Evolutionary conservation across 2,888 invertebrate species (phyloP).

Genomic region (Peribatodes rhomboidaria): DNA sequence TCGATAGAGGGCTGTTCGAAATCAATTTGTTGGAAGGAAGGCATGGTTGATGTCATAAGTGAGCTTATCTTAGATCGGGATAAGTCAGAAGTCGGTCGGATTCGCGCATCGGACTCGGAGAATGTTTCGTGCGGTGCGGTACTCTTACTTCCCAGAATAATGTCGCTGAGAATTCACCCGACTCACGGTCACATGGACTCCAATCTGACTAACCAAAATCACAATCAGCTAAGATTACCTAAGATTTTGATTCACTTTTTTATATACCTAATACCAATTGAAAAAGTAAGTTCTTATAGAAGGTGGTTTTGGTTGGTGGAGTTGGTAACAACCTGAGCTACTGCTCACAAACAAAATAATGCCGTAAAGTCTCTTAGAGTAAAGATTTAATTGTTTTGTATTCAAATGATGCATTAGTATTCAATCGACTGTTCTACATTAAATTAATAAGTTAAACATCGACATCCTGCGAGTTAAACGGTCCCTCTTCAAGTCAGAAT

Average conservation of each 20-base stretch:
- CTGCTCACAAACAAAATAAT: not conserved
- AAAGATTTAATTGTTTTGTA: constrained; percentile 54
- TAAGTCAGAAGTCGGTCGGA: constrained; percentile 70
- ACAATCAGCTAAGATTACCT: not conserved
- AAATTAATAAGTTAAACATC: constrained; percentile 53
- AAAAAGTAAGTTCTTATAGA: no score
- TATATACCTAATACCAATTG: no score
- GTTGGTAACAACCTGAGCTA: not conserved
- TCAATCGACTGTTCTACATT: constrained; percentile 26
- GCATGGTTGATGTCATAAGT: constrained; percentile 81
- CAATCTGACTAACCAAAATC: not conserved
- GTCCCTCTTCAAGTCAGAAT: constrained; percentile 59
- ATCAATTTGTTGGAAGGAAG: constrained; percentile 83
- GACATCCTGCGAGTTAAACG: constrained; percentile 58
- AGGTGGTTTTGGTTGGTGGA: no score
- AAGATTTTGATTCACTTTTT: no score
- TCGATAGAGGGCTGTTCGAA: constrained; percentile 66
- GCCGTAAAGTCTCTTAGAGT: not conserved
- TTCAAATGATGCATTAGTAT: constrained; percentile 53
- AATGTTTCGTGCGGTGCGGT: constrained; percentile 63
- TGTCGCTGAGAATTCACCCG: constrained; percentile 61
- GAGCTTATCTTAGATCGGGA: constrained; percentile 77
- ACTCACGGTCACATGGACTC: constrained; percentile 52
- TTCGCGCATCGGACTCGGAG: constrained; percentile 75
- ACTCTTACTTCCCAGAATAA: constrained; percentile 73